Conservation (phyloP, 2,113 vertebrate genomes). For the Hypanus sabinus region DNA sequence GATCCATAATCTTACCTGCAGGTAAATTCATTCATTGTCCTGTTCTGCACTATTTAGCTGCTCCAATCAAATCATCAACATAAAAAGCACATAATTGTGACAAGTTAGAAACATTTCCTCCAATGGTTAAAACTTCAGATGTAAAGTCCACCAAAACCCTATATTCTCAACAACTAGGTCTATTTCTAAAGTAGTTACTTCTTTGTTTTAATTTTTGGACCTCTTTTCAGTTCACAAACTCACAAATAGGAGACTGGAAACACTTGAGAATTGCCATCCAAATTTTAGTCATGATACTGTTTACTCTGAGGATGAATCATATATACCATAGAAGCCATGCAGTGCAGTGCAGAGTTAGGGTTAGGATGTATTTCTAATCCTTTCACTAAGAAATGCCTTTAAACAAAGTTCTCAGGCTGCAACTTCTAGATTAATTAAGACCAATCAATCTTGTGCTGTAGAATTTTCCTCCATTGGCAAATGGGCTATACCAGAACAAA, state of each 20-base stretch:
- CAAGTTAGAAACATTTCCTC: not conserved
- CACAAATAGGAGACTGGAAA: not conserved
- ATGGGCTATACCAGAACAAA: not conserved
- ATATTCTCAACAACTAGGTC: not conserved
- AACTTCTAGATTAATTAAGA: not conserved
- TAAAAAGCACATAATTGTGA: not conserved
- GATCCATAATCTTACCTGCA: not conserved
- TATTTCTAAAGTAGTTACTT: not conserved
- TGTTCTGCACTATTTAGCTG: not conserved
- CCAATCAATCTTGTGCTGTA: not conserved
- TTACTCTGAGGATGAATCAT: not conserved
- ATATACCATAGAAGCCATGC: not conserved
- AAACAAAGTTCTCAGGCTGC: not conserved
- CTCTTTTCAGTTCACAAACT: not conserved
- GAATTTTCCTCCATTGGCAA: not conserved
- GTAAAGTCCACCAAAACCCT: not conserved
- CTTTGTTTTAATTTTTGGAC: not conserved
- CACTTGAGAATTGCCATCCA: not conserved
- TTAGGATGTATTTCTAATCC: not conserved
- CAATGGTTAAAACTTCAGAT: not conserved
- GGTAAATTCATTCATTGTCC: not conserved
- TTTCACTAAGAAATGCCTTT: not conserved
- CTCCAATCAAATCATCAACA: not conserved
- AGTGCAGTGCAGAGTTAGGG: not conserved
- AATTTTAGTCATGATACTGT: not conserved